phyloP scores from a whole-genome alignment of 2,888 invertebrate species.

The Sceliomorpha sp. region DNA sequence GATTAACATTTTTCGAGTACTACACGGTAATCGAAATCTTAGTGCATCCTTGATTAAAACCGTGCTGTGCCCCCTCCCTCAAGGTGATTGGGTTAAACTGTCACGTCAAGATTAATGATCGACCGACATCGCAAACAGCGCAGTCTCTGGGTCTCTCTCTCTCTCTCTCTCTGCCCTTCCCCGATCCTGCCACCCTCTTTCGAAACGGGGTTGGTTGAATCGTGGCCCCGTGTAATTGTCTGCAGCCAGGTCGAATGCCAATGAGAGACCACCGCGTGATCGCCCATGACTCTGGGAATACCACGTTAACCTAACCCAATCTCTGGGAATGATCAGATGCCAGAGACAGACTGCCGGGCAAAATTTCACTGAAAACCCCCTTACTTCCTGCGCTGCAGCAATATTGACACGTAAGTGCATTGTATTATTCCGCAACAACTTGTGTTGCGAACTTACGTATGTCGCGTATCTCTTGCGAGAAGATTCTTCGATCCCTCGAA shows the following conservation, averaged over 20 bases:
- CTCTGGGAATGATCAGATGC: conserved; percentile 41
- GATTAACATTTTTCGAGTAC: neutral
- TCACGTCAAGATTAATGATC: conserved; percentile 62
- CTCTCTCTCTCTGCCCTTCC: conserved; percentile 26
- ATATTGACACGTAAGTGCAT: conserved; percentile 32
- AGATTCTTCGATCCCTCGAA: too few species aligned
- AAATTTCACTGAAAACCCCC: conserved; percentile 16
- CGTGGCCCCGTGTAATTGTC: conserved; percentile 65
- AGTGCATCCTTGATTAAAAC: conserved; percentile 21
- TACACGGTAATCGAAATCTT: conserved; percentile 21
- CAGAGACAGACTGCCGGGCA: conserved; percentile 27
- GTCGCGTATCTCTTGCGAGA: too few species aligned
- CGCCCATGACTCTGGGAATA: conserved; percentile 44
- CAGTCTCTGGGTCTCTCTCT: conserved; percentile 41
- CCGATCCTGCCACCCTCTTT: conserved; percentile 31
- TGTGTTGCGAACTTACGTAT: too few species aligned
- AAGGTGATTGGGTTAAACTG: conserved; percentile 50
- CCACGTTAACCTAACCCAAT: conserved; percentile 15
- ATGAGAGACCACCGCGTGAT: conserved; percentile 57
- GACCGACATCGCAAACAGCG: conserved; percentile 50
- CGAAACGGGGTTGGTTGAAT: conserved; percentile 53
- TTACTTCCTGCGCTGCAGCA: conserved; percentile 10
- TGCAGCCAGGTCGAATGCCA: conserved; percentile 63
- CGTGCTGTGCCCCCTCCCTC: conserved; percentile 13
- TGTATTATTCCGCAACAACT: conserved; percentile 31